Conservation (phyloP, 2,113 vertebrate species). For the Carettochelys insculpta region DNA sequence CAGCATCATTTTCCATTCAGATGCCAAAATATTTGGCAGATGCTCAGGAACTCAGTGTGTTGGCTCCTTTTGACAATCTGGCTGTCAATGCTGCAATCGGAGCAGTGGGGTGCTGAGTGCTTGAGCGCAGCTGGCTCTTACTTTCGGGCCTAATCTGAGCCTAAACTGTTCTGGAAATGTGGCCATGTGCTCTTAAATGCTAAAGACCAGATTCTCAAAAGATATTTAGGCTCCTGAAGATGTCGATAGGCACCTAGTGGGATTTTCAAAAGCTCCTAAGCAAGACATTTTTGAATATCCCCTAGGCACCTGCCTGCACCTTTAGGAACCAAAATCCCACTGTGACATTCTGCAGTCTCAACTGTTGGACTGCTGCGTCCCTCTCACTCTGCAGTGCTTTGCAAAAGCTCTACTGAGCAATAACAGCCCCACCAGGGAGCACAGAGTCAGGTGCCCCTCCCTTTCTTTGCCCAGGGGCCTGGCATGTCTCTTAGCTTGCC, state of each 20-base stretch:
- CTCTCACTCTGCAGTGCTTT: neutral
- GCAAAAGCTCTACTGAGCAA: too few relatives aligned
- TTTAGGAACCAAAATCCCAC: neutral
- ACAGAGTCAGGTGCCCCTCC: too few relatives aligned
- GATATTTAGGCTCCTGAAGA: neutral
- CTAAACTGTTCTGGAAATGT: neutral
- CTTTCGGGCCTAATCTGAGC: neutral
- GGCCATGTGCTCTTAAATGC: neutral
- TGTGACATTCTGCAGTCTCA: too few relatives aligned
- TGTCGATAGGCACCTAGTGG: neutral
- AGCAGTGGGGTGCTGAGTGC: accelerated
- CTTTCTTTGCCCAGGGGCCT: too few relatives aligned
- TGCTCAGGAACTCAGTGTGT: neutral
- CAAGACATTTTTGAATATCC: neutral
- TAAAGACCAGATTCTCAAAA: neutral
- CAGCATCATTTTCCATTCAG: neutral
- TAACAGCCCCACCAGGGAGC: neutral
- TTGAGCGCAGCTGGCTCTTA: neutral
- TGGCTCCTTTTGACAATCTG: neutral
- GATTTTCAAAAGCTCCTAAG: neutral
- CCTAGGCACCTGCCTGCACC: neutral
- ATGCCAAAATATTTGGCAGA: neutral
- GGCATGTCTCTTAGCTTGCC: too few relatives aligned
- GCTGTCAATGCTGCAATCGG: accelerated
- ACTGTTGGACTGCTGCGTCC: neutral